Base-by-base conservation (phyloP, 2,113 vertebrate species). In the Sapajus apella region DNA sequence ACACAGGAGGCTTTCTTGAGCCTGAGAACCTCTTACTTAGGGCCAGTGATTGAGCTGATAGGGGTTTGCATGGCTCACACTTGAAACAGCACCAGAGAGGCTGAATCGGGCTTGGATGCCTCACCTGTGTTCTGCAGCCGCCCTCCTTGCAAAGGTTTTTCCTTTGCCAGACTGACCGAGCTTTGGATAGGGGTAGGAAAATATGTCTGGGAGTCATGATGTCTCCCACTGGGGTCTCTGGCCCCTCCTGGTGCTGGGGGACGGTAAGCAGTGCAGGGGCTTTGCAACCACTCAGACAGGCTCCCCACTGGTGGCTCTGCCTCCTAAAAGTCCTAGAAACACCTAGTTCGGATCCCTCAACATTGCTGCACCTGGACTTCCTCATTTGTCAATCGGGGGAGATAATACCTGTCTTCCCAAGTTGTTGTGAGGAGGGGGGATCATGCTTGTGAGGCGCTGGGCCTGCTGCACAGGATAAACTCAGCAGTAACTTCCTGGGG, bases 241-340 rank as follows among this genome's bases (percentile, higher is more conserved):
- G 10, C n/a, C 50, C 16, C 27, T 58, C 61, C 25, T 23, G 20
- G 52, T 11, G n/a, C 9, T 30, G n/a, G 3, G 21, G 47, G 52
- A 27, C 1, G 6, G 68, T 5, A 7, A 68, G 21, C 3, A 3
- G 61, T 55, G 4, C 47, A 12, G 66, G 47, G 37, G 30, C 16
- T 50, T 56, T 73, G 58, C 52, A 32, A 13, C 7, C 58, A 52
- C 14, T 4, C 4, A 37, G 64, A 35, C 52, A 32, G 70, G 30
- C 3, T 3, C 6, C 32, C 43, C 76, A 21, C 17, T 7, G 8
- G 17, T 0, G 2, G 30, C 7, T 66, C 72, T 72, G 73, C 56
- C 43, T 66, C 68, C 2, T 2, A 30, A 12, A 25, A 43, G 35
- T 21, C 35, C 5, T 7, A 10, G 0, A 40, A 35, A 12, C 0